Conservation (phyloP, 2,888 invertebrate species). For the Drosophila imparisetae region DNA sequence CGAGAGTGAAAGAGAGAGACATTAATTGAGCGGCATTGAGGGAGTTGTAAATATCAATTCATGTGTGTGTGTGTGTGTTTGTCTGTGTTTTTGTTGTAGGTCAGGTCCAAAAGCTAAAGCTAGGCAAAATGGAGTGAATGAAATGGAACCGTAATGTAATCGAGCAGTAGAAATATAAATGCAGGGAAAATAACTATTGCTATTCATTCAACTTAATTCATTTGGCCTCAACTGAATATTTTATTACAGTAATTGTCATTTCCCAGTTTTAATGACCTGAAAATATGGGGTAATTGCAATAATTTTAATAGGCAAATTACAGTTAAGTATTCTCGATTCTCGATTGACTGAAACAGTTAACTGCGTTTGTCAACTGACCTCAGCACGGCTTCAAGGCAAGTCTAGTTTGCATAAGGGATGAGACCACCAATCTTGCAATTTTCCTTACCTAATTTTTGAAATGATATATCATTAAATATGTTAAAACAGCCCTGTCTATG, state of each 20-base stretch:
- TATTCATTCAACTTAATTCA: background rate
- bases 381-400: background rate
- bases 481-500: background rate
- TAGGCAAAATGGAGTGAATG: conserved; percentile 24
- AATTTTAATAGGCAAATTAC: conserved; percentile 17
- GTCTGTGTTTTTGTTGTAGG: conserved; percentile 48
- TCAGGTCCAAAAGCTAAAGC: conserved; percentile 43
- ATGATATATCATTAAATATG: background rate
- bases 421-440: background rate
- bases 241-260: background rate
- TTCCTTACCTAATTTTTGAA: background rate
- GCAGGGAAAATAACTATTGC: background rate
- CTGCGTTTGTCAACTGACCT: background rate
- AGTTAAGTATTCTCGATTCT: background rate
- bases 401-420: conserved; percentile 5
- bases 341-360: background rate
- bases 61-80: conserved; percentile 28
- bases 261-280: background rate
- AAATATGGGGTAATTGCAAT: background rate
- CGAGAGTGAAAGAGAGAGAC: background rate
- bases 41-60: conserved; percentile 43
- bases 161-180: background rate
- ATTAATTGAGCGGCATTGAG: conserved; percentile 21
- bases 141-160: conserved; percentile 16
- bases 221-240: background rate